phyloP scores from a whole-genome alignment of 2,888 invertebrate species.

The Eristalis arbustorum region DNA sequence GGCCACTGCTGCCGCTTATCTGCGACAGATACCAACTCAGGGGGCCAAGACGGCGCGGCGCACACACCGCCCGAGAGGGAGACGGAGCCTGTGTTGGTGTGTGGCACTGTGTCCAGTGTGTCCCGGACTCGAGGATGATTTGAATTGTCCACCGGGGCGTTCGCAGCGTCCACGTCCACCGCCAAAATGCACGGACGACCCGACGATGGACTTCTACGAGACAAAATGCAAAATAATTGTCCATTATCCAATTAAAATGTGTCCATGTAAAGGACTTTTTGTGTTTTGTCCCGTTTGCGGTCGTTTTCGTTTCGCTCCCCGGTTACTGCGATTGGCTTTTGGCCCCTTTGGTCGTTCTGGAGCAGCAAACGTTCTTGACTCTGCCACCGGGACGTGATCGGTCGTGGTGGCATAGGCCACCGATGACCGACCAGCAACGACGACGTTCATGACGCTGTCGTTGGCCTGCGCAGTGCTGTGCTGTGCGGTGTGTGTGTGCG shows the following conservation, averaged over 20 bases:
- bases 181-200: constrained; percentile 15
- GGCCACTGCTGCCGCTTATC: constrained; percentile 66
- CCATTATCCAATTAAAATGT: constrained; percentile 74
- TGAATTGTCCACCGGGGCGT: constrained; percentile 45
- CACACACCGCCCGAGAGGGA: not conserved
- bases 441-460: not conserved
- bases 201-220: constrained; percentile 63
- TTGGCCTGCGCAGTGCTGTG: not conserved
- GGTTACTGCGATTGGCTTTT: constrained; percentile 65
- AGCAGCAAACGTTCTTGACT: constrained; percentile 60
- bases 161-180: constrained; percentile 25
- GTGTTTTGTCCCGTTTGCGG: constrained; percentile 27
- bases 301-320: constrained; percentile 50
- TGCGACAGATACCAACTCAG: constrained; percentile 42
- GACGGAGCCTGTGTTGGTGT: not conserved
- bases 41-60: not conserved
- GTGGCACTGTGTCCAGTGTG: constrained; percentile 38
- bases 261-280: constrained; percentile 69
- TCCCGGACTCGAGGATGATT: constrained; percentile 7
- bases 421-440: constrained; percentile 51
- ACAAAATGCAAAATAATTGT: constrained; percentile 73
- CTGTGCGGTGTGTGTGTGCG: not conserved
- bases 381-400: constrained; percentile 52
- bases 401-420: constrained; percentile 67
- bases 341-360: constrained; percentile 63